Evolutionary conservation across 92 coral and sea anemone genomes (phyloP), one percentile per base, ranked within the genome.

Genomic region (Zoanthus solanderi): DNA sequence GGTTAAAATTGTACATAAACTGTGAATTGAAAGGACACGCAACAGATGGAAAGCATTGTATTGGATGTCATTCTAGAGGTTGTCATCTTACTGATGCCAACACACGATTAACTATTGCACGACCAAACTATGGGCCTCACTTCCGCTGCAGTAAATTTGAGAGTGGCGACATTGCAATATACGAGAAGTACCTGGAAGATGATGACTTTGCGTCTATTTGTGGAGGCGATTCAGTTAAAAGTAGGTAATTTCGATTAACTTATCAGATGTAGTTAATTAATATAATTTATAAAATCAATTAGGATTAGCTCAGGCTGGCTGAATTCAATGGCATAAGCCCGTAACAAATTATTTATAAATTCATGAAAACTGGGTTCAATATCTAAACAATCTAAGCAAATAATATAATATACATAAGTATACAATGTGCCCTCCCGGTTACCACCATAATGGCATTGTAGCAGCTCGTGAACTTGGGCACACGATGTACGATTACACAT

Each of bases 91-190:
- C 95, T 4, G 99, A 96, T 78, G 80, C 87, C n/a, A 95, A 96
- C 75, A 95, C 99, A n/a, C 92, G 91, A 44, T 90, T 96, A 61
- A 90, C 94, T 88, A 90, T 96, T 89, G 99, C 98, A 60, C 89
- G 97, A 74, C 95, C 99, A 14, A 96, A 96, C 76, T 92, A 92
- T 85, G 94, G 98, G 9, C 99, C 98, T 50, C 97, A 95, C 61
- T 92, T 94, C 89, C 98, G 89, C 73, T 96, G 96, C 83, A 94
- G 98, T 23, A 95, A 94, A 79, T 96, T 96, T 89, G 98, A 95
- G 78, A 96, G 98, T 13, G 99, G 99, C 3, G 99, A 96, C 58
- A 90, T 96, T 8, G 88, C 99, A 0, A 90, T 96, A 84, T 96
- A 96, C 92, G 99, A 96, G 88, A 88, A 75, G 50, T 95, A 92